Evolutionary conservation across 2,113 vertebrate species (phyloP).

Genomic region (Paracanthobrama guichenoti): DNA sequence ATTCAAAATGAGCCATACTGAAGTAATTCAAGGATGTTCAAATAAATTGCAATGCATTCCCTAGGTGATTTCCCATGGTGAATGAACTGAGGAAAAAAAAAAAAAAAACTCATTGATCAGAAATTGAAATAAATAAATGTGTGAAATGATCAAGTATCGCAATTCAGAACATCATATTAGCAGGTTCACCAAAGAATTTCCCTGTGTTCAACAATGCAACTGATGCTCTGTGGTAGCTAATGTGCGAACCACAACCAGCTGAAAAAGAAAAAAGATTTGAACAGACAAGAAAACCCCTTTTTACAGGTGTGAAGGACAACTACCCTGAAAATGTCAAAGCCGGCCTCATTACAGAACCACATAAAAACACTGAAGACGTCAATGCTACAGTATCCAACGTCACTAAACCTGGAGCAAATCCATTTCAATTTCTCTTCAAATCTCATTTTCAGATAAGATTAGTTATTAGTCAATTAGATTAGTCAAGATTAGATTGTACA

Average conservation of each 20-base stretch:
- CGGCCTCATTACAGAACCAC: not conserved
- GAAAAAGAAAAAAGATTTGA: not conserved
- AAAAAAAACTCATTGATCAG: not conserved
- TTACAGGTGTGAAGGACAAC: not conserved
- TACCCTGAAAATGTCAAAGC: not conserved
- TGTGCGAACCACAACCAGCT: conserved; percentile 11
- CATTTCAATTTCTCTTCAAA: not conserved
- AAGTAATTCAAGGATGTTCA: not conserved
- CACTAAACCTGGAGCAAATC: not conserved
- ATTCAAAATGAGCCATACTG: not conserved
- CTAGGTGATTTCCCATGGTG: not conserved
- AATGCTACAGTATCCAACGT: not conserved
- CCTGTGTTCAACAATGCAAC: not conserved
- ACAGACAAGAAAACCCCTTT: not conserved
- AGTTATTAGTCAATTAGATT: too few relatives aligned
- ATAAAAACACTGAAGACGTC: not conserved
- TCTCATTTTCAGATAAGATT: not conserved
- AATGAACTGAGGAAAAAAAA: not conserved
- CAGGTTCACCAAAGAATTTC: not conserved
- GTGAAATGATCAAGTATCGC: not conserved
- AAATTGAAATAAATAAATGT: not conserved
- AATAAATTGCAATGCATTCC: not conserved
- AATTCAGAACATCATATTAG: not conserved
- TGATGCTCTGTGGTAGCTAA: not conserved
- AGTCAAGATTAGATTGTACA: too few relatives aligned